Percentiles rank a stretch among this genome's conserved stretches.
phyloP scores from a whole-genome alignment of 2,888 invertebrate species.

The Cotesia congregata region DNA sequence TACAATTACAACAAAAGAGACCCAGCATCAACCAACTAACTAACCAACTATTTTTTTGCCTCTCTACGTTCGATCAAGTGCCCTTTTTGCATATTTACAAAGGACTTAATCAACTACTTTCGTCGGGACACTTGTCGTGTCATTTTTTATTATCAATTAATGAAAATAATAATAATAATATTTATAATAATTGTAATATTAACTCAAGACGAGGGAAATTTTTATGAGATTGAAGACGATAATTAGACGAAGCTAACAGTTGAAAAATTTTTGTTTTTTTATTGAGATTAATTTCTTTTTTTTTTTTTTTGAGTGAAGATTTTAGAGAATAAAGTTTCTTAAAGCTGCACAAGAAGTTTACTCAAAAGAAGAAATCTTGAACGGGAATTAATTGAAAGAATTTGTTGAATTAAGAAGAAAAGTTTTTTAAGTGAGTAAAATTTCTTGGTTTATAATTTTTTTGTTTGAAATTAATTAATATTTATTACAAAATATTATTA shows the following conservation, averaged over 20 bases:
- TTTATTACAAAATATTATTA: too few species aligned
- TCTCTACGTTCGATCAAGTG: slow-evolving; percentile 60
- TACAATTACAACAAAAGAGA: neutral
- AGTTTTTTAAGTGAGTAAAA: too few species aligned
- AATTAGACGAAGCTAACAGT: neutral
- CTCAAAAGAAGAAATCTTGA: too few species aligned
- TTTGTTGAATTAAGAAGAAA: too few species aligned
- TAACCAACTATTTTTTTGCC: slow-evolving; percentile 10
- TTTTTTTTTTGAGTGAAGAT: too few species aligned
- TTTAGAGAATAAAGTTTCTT: too few species aligned
- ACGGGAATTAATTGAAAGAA: too few species aligned
- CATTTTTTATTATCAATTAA: slow-evolving; percentile 8
- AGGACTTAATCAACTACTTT: slow-evolving; percentile 13
- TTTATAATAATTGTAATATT: neutral
- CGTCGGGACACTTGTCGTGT: neutral
- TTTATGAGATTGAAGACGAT: slow-evolving; percentile 16
- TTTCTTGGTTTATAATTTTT: too few species aligned
- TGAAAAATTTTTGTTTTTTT: too few species aligned
- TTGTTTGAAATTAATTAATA: too few species aligned
- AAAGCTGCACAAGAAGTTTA: too few species aligned
- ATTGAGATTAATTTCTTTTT: too few species aligned
- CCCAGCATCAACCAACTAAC: neutral
- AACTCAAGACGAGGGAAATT: neutral
- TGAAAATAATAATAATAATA: neutral
- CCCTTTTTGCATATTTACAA: slow-evolving; percentile 59